Conservation (phyloP, 53 echinoderm and acorn worm genomes). For the Stichopus horrens region DNA sequence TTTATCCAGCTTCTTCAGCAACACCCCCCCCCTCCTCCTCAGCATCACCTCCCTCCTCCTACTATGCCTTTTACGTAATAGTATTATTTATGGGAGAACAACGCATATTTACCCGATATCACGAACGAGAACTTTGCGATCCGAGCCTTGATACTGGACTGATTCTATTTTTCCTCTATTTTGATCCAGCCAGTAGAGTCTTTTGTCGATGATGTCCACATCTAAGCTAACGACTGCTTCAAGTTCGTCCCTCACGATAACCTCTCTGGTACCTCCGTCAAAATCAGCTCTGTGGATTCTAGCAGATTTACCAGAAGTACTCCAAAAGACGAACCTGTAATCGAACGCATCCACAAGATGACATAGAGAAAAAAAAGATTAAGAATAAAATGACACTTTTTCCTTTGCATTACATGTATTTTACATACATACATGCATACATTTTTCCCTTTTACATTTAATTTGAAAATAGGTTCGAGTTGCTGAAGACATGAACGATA, state of each 20-base stretch:
- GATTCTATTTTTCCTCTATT: conserved; percentile 77
- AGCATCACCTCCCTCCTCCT: too few relatives aligned
- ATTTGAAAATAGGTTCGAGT: too few relatives aligned
- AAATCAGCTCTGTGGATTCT: conserved; percentile 63
- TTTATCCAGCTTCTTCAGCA: too few relatives aligned
- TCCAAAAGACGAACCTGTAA: conserved; percentile 76
- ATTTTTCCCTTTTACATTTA: too few relatives aligned
- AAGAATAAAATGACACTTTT: neutral
- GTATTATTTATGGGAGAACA: too few relatives aligned
- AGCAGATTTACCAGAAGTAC: conserved; percentile 59
- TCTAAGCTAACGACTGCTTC: conserved; percentile 63
- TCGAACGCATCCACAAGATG: too few relatives aligned
- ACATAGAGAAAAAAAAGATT: neutral
- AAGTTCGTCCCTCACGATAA: conserved; percentile 54
- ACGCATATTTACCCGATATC: conserved; percentile 58
- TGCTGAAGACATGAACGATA: too few relatives aligned
- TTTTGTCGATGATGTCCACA: conserved; percentile 80
- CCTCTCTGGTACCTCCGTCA: conserved; percentile 62
- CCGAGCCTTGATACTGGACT: conserved; percentile 62
- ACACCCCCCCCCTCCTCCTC: too few relatives aligned
- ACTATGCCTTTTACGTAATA: too few relatives aligned
- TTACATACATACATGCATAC: too few relatives aligned
- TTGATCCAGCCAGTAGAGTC: conserved; percentile 88
- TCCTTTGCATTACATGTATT: neutral
- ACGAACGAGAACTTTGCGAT: conserved; percentile 55